Evolutionary conservation across 2,797 vertebrate species (phyloP).

Genomic region (Macropodus opercularis): DNA sequence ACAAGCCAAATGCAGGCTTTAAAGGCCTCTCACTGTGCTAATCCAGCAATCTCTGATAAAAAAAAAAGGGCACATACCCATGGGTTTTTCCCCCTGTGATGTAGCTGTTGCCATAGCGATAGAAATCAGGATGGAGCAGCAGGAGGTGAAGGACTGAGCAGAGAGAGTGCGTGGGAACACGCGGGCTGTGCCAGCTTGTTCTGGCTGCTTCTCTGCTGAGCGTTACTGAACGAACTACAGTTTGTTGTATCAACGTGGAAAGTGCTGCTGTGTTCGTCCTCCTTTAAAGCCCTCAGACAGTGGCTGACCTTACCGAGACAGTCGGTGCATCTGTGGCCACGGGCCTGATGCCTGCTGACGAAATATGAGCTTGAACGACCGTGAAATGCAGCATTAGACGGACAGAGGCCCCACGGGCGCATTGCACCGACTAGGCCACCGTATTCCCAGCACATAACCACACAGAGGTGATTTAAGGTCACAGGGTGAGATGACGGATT

Average conservation of each 20-base stretch:
- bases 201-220: slow-evolving; percentile 17
- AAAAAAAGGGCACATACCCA: slow-evolving; percentile 30
- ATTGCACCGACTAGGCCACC: slow-evolving; percentile 30
- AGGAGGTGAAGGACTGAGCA: slow-evolving; percentile 35
- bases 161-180: slow-evolving; percentile 50
- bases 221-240: slow-evolving; percentile 14
- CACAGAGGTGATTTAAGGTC: slow-evolving; percentile 26
- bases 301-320: background rate
- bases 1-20: slow-evolving; percentile 36
- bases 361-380: slow-evolving; percentile 17
- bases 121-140: slow-evolving; percentile 39
- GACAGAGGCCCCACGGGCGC: slow-evolving; percentile 33
- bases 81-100: slow-evolving; percentile 41
- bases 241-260: slow-evolving; percentile 16
- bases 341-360: slow-evolving; percentile 17
- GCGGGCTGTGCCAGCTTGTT: slow-evolving; percentile 29
- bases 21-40: slow-evolving; percentile 46
- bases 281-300: slow-evolving; percentile 19
- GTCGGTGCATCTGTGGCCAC: slow-evolving; percentile 6
- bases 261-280: slow-evolving; percentile 19
- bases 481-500: slow-evolving; percentile 45
- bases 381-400: slow-evolving; percentile 31
- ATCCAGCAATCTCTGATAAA: slow-evolving; percentile 62
- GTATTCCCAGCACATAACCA: slow-evolving; percentile 44
- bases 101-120: slow-evolving; percentile 72